Evolutionary conservation across 2,888 invertebrate species (phyloP).

Genomic region (Scaptomyza parva): DNA sequence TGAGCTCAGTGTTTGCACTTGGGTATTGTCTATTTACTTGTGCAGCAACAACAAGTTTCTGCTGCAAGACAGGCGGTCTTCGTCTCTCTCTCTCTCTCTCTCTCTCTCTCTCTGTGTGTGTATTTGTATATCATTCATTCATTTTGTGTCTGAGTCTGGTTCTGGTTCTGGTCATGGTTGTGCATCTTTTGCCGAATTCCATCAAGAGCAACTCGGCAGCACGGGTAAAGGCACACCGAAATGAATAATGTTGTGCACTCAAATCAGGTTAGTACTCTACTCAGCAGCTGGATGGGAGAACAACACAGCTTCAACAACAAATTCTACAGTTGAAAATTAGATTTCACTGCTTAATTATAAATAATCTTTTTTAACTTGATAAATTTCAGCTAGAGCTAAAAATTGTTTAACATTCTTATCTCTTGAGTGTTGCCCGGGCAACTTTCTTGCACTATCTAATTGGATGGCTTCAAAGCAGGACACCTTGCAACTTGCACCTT

Average conservation of each 20-base stretch:
- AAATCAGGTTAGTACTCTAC: conserved; percentile 15
- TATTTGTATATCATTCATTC: conserved; percentile 7
- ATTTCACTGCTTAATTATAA: background rate
- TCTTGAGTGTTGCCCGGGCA: conserved; percentile 2
- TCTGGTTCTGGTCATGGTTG: background rate
- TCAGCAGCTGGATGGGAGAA: background rate
- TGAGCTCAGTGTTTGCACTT: conserved; percentile 24
- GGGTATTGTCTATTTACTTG: conserved; percentile 34
- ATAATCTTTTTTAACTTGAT: background rate
- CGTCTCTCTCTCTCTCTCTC: background rate
- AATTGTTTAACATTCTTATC: background rate
- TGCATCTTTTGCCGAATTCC: conserved; percentile 32
- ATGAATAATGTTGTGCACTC: conserved; percentile 17
- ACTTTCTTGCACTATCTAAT: conserved; percentile 16
- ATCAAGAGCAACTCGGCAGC: conserved; percentile 21
- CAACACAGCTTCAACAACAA: background rate
- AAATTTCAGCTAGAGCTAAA: background rate
- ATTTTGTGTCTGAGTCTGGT: conserved; percentile 22
- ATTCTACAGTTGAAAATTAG: background rate
- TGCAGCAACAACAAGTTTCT: background rate
- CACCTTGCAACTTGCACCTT: conserved; percentile 11
- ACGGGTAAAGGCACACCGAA: conserved; percentile 1
- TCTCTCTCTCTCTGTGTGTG: background rate
- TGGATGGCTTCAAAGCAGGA: conserved; percentile 1
- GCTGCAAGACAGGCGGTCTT: conserved; percentile 5